Base-by-base conservation (phyloP, 1,140 invertebrate species). In the Aplysia californica region DNA sequence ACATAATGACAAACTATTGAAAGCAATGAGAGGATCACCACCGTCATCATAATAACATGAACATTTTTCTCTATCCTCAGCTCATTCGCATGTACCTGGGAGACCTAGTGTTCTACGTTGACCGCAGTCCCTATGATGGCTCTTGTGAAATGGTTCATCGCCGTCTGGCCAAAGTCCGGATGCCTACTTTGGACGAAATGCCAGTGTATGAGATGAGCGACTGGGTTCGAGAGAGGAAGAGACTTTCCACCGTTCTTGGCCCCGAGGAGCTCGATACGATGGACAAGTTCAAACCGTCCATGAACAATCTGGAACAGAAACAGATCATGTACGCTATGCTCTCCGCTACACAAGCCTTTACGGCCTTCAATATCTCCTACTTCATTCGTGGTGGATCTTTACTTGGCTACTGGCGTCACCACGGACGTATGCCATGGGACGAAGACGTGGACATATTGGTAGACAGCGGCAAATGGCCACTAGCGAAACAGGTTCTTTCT, bases 371-470 rank as follows among this genome's bases (percentile, higher is more conserved):
- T 39, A 50, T 76, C 23, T 56, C 50, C 3, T 70, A 76, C 31
- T 55, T 70, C 36, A 55, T 76, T 31, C 23, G 36, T 26, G 66
- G 56, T n/a, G 75, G 75, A 2, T 59, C 75, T 0, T 39, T 76
- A 23, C 59, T 76, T 20, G 75, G 75, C 15, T 35, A 61, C 21
- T 64, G 58, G 38, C 44, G 75, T 41, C 75, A 76, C 39, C 75
- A 76, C 56, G 75, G 75, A 20, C 29, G 36, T 21, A 76, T 76
- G 36, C 75, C 75, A 1, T 76, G 75, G 75, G 75, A 76, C 44
- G 75, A 76, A 31, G 75, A 76, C 36, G 56, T 70, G 33, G 75
- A 76, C 50, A 55, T 76, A 4, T 36, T 76, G 55, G 56, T 76
- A 56, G 29, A n/a, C 18, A 50, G 39, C 26, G 4, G 21, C 36